Percentiles rank a stretch among this genome's conserved stretches.
These are phyloP conservation scores for Galago senegalensis DNA, from an alignment of 2,797 vertebrate genomes.

Conservation along the genomic window DNA sequence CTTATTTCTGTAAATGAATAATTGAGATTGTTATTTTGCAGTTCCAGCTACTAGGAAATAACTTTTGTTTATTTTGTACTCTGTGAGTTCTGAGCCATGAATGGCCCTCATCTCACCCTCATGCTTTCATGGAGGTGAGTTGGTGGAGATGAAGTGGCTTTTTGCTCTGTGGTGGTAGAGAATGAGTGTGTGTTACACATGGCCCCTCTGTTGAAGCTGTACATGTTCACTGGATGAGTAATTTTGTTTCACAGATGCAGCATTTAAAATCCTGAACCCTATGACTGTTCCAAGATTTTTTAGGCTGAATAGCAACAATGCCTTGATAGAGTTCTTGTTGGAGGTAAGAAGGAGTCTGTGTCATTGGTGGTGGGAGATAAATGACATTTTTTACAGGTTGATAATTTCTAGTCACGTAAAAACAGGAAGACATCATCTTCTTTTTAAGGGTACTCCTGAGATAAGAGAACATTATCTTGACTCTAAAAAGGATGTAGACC, in stretches of 20 bases:
- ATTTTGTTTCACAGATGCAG: constrained; percentile 94
- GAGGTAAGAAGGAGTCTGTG: constrained; percentile 92
- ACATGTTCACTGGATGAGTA: constrained; percentile 80
- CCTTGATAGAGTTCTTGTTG: constrained; percentile 98
- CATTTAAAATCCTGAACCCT: constrained; percentile 99
- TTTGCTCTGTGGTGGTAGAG: not conserved
- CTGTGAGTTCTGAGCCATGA: not conserved
- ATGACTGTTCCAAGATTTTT: constrained; percentile 97
- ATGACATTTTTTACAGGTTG: constrained; percentile 49
- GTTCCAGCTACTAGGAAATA: not conserved
- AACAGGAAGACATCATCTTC: constrained; percentile 81
- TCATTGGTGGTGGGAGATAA: constrained; percentile 67
- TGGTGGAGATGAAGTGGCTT: not conserved
- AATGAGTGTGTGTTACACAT: not conserved
- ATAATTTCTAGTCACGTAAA: constrained; percentile 78
- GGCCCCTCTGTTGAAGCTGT: constrained; percentile 64
- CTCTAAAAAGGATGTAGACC: constrained; percentile 99
- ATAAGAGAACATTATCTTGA: constrained; percentile 99
- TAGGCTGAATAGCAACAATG: constrained; percentile 98
- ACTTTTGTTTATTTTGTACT: too few species aligned
- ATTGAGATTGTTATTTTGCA: constrained; percentile 51
- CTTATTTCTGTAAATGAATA: not conserved
- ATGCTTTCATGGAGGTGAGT: not conserved
- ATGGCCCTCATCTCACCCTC: not conserved
- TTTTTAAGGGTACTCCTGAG: constrained; percentile 96